Conservation (phyloP, 2,888 invertebrate species). For the Rotaria macrura region DNA sequence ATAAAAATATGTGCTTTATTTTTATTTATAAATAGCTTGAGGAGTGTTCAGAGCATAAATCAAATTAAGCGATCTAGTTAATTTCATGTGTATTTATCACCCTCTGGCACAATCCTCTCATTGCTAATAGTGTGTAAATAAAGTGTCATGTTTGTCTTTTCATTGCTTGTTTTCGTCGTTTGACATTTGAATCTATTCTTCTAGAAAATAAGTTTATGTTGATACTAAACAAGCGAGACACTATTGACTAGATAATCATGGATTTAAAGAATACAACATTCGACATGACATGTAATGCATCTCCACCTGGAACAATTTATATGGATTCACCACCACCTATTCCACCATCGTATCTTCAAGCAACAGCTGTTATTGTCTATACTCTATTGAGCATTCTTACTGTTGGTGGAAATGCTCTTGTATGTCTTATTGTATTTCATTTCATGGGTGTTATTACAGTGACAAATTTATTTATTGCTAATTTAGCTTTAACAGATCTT, state of each 20-base stretch:
- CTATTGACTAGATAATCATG: not conserved
- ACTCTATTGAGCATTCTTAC: slow-evolving; percentile 24
- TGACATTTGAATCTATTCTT: not conserved
- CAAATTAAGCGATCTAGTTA: not conserved
- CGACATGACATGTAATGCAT: not conserved
- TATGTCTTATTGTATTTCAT: slow-evolving; percentile 23
- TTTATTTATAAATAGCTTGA: not conserved
- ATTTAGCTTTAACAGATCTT: slow-evolving; percentile 29
- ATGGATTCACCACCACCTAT: not conserved
- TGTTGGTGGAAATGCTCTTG: slow-evolving; percentile 30
- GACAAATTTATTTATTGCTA: slow-evolving; percentile 33
- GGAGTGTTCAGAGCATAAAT: not conserved
- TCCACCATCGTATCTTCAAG: slow-evolving; percentile 22
- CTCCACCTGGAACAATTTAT: not conserved
- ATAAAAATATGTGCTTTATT: not conserved
- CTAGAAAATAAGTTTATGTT: not conserved
- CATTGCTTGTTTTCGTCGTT: not conserved
- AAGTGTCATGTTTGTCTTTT: not conserved
- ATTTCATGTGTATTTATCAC: not conserved
- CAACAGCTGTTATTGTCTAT: slow-evolving; percentile 24
- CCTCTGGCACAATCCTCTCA: not conserved
- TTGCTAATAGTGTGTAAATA: not conserved
- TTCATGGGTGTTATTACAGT: slow-evolving; percentile 27
- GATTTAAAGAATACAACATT: not conserved
- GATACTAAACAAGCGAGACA: not conserved